Evolutionary conservation across 2,888 invertebrate genomes (phyloP), one percentile per base, ranked within the genome.

Genomic region (Synergus japonicus): DNA sequence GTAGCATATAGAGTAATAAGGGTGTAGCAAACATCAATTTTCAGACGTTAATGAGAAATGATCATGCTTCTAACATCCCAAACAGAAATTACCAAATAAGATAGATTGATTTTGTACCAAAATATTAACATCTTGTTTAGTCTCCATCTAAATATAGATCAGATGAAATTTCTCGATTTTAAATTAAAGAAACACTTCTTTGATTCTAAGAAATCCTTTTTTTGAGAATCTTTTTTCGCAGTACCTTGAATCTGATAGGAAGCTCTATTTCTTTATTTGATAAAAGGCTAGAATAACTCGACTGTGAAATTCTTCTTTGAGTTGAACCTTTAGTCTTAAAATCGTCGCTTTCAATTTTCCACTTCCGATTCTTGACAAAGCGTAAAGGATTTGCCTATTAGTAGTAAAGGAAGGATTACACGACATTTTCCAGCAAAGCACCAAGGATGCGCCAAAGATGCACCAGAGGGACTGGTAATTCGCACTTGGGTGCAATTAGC

Each of bases 321-420:
- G 18, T 60, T 60, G 18, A 60, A 60, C 12, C 22, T 22, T 22
- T 60, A 12, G 3, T 60, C 22, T 4, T 60, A 0, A 63, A 29
- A 63, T 63, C 63, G 13, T 29, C 22, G 18, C 22, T 60, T 22
- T 60, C 12, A 10, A 29, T 4, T 29, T 22, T 63, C 60, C 29
- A 63, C 63, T 63, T 12, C 7, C 29, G 13, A 63, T 18, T 29
- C 63, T 29, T 22, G 63, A 12, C 63, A 29, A 63, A 18, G n/a
- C 66, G n/a, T 43, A 66, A 44, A 41, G n/a, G 43, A 66, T 66
- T 66, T 41, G 43, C 18, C 43, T 41, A 66, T 43, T 66, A 66
- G 43, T 41, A n/a, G n/a, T n/a, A 43, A 66, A 66, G 41, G 18
- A n/a, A 66, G 43, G 43, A 66, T 66, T 66, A 66, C 66, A 44